Conservation (phyloP, 2,113 vertebrate genomes). For the Hemichromis elongatus region DNA sequence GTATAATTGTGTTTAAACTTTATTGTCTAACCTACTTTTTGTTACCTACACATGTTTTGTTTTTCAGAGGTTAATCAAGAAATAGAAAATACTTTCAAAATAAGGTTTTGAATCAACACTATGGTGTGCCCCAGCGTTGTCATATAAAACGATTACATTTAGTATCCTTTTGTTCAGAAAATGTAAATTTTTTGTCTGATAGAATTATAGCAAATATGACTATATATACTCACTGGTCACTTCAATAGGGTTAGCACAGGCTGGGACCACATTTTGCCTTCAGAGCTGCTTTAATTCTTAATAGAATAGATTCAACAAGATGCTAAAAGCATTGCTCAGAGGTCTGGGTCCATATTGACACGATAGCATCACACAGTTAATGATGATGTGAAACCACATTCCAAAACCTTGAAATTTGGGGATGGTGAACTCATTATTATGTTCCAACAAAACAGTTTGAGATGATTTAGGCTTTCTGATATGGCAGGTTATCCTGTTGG, state of each 20-base stretch:
- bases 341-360: background rate
- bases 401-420: background rate
- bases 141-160: background rate
- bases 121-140: background rate
- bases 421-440: background rate
- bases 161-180: background rate
- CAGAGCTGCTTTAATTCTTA: background rate
- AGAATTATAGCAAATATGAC: background rate
- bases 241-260: background rate
- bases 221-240: background rate
- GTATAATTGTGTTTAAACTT: constrained; percentile 25
- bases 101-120: background rate
- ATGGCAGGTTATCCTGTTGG: background rate
- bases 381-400: background rate
- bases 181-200: background rate
- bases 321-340: background rate
- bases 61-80: background rate
- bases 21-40: constrained; percentile 1
- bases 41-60: background rate
- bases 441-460: background rate
- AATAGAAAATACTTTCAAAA: background rate
- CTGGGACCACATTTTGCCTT: background rate
- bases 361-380: background rate
- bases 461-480: background rate
- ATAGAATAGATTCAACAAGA: background rate